Evolutionary conservation across 2,797 vertebrate species (phyloP).

Genomic region (Babyrousa celebensis): DNA sequence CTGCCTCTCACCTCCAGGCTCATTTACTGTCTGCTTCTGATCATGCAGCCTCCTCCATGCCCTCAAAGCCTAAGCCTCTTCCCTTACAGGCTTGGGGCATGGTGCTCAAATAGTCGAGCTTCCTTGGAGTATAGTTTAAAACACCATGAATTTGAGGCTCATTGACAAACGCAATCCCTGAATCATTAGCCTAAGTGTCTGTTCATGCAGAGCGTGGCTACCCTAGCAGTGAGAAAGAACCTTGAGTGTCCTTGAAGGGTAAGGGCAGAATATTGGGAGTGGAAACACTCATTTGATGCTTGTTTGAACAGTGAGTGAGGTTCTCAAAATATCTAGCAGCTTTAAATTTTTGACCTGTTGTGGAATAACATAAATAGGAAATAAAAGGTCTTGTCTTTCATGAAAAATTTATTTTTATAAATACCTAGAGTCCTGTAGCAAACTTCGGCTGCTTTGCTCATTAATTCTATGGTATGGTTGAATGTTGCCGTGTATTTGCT

Average conservation of each 20-base stretch:
- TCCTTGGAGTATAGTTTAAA: conserved; percentile 31
- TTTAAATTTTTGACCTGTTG: conserved; percentile 68
- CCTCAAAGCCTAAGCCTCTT: background rate
- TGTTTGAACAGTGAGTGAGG: conserved; percentile 1
- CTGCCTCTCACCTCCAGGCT: accelerated
- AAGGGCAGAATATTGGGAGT: conserved; percentile 48
- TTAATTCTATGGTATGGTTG: conserved; percentile 66
- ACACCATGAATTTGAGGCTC: background rate
- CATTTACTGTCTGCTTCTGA: background rate
- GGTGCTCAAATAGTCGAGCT: background rate
- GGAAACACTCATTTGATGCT: background rate
- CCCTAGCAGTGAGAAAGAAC: background rate
- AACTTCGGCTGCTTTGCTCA: conserved; percentile 61
- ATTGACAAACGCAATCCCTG: background rate
- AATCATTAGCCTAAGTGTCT: background rate
- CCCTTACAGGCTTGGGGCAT: background rate
- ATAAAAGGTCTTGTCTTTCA: conserved; percentile 37
- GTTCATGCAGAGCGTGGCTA: background rate
- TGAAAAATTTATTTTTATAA: conserved; percentile 69
- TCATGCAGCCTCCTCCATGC: accelerated
- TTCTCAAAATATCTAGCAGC: conserved; percentile 10
- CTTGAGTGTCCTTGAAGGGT: conserved; percentile 27
- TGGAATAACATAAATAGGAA: conserved; percentile 65
- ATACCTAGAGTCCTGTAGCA: conserved; percentile 17
- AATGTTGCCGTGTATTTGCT: conserved; percentile 56